These are phyloP conservation scores for Drosophila gaucha DNA, from an alignment of 2,888 invertebrate species.

Conservation along the genomic window DNA sequence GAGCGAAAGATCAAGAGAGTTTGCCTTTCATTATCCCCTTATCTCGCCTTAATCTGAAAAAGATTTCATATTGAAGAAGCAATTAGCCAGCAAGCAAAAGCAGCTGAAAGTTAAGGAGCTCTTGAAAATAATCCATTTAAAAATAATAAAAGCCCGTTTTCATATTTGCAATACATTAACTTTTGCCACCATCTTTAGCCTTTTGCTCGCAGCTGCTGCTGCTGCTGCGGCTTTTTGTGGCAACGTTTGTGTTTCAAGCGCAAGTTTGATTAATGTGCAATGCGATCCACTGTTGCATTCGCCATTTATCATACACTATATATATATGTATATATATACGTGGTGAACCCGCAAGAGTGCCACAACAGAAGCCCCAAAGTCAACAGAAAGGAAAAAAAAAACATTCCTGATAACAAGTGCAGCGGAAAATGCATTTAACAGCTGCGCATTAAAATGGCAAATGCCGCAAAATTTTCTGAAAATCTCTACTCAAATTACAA, in stretches of 20 bases:
- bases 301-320: conserved; percentile 22
- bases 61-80: no score
- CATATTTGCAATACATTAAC: conserved; percentile 57
- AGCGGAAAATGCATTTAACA: conserved; percentile 51
- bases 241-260: conserved; percentile 31
- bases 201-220: conserved; percentile 11
- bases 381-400: not conserved
- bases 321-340: not conserved
- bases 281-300: conserved; percentile 27
- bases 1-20: no score
- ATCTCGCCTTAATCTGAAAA: no score
- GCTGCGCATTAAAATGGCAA: conserved; percentile 37
- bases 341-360: not conserved
- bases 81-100: no score
- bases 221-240: conserved; percentile 36
- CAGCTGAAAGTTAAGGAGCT: conserved; percentile 16
- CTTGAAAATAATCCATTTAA: no score
- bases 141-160: conserved; percentile 19
- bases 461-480: conserved; percentile 6
- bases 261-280: conserved; percentile 58
- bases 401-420: conserved; percentile 51
- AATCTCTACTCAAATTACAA: not conserved
- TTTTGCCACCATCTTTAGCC: conserved; percentile 37
- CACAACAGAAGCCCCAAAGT: not conserved
- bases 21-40: no score